Evolutionary conservation across 1,140 invertebrate species (phyloP).

Genomic region (Drosophila pseudoananassae): DNA sequence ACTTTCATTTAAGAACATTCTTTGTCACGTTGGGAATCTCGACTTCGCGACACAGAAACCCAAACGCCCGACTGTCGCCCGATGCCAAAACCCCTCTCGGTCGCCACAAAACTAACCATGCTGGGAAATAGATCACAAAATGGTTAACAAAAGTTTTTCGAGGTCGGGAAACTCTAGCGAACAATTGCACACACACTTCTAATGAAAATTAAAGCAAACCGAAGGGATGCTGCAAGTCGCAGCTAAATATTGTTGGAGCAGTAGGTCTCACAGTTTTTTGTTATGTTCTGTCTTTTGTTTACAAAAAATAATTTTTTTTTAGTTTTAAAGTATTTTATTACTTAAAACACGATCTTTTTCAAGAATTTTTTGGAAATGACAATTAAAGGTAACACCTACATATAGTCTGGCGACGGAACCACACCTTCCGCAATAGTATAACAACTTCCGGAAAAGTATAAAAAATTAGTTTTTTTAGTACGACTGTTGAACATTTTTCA

Average conservation of each 20-base stretch:
- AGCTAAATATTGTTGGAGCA: background rate
- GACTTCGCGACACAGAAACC: constrained; percentile 72
- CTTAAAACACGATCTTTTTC: no score
- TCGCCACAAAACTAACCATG: constrained; percentile 53
- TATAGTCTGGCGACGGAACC: no score
- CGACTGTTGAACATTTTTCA: no score
- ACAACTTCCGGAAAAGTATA: no score
- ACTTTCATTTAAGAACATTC: constrained; percentile 83
- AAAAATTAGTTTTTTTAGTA: no score
- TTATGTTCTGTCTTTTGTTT: background rate
- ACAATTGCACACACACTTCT: constrained; percentile 39
- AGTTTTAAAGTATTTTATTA: no score
- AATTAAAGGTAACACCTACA: no score
- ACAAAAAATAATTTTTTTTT: no score
- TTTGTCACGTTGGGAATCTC: constrained; percentile 49
- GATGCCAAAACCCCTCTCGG: constrained; percentile 22
- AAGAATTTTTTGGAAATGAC: no score
- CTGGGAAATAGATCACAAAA: constrained; percentile 75
- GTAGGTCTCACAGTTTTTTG: background rate
- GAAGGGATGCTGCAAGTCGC: background rate
- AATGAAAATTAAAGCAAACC: constrained; percentile 60
- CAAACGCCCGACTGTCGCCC: constrained; percentile 30
- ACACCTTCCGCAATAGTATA: no score
- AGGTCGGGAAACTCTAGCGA: constrained; percentile 48
- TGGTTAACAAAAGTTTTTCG: constrained; percentile 64